phyloP scores from a whole-genome alignment of 1,140 invertebrate genomes.

The Drosophila mojavensis region DNA sequence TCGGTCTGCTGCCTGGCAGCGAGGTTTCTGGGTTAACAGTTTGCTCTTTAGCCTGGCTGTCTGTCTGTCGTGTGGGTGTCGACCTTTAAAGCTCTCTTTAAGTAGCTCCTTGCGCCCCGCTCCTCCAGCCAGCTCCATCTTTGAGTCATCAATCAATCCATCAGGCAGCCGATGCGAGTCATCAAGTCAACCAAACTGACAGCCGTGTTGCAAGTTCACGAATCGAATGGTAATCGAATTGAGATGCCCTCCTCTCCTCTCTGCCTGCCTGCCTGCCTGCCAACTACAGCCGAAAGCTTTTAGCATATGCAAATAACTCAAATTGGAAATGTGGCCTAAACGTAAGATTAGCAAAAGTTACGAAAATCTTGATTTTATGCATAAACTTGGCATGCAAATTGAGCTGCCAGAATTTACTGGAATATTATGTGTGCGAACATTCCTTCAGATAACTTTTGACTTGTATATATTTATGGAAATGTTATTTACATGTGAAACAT shows the following conservation, averaged over 20 bases:
- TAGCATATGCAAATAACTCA: conserved; percentile 37
- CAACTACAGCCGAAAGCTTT: conserved; percentile 54
- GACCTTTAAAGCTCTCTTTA: conserved; percentile 29
- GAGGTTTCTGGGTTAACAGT: conserved; percentile 66
- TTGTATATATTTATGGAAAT: too few species aligned
- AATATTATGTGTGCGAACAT: background rate
- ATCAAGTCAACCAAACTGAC: conserved; percentile 70
- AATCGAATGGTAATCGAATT: conserved; percentile 75
- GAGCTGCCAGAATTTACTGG: background rate
- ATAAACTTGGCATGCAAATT: conserved; percentile 6
- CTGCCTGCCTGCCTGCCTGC: background rate
- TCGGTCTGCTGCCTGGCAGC: conserved; percentile 3
- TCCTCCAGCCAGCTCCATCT: background rate
- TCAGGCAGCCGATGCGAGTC: conserved; percentile 59
- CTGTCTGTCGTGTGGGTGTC: background rate
- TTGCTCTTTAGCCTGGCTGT: conserved; percentile 30
- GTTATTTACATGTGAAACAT: too few species aligned
- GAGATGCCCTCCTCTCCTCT: background rate
- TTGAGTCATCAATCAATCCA: conserved; percentile 58
- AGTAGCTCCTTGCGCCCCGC: background rate
- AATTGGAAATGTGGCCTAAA: conserved; percentile 32
- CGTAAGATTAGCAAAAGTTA: conserved; percentile 21
- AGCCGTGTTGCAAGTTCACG: conserved; percentile 66
- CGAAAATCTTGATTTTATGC: conserved; percentile 3
- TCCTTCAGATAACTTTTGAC: too few species aligned